Conservation (phyloP, 2,797 vertebrate species). For the Apogon hyalosoma region DNA sequence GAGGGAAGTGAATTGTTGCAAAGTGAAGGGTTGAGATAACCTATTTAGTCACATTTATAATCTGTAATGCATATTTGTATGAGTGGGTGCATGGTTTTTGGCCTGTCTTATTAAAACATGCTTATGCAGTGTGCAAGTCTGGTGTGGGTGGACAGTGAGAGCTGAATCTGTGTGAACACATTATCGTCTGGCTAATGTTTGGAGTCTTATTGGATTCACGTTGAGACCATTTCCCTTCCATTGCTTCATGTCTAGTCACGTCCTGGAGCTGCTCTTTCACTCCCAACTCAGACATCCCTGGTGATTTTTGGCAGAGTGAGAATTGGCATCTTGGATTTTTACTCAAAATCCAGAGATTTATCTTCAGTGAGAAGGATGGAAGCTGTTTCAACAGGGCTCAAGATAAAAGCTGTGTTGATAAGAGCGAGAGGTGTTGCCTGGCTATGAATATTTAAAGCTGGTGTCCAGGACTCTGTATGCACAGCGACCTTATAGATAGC, state of each 20-base stretch:
- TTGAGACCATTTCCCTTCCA: slow-evolving; percentile 49
- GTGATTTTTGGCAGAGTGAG: slow-evolving; percentile 62
- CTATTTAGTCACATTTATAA: slow-evolving; percentile 26
- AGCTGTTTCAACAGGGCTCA: slow-evolving; percentile 24
- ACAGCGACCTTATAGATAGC: slow-evolving; percentile 1
- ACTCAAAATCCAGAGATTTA: slow-evolving; percentile 59
- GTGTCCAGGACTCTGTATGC: slow-evolving; percentile 26
- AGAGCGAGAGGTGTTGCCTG: slow-evolving; percentile 27
- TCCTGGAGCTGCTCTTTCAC: slow-evolving; percentile 36
- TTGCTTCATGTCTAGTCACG: slow-evolving; percentile 69
- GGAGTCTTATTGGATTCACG: slow-evolving; percentile 60
- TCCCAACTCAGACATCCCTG: slow-evolving; percentile 57
- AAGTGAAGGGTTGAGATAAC: slow-evolving; percentile 30
- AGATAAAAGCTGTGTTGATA: slow-evolving; percentile 39
- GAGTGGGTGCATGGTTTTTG: slow-evolving; percentile 9
- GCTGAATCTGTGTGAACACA: slow-evolving; percentile 36
- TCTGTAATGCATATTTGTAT: slow-evolving; percentile 8
- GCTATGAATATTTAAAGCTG: slow-evolving; percentile 40
- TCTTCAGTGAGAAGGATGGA: slow-evolving; percentile 35
- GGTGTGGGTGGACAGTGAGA: slow-evolving; percentile 40
- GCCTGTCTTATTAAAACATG: slow-evolving; percentile 4
- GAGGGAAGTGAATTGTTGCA: not conserved
- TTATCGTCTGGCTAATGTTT: slow-evolving; percentile 57
- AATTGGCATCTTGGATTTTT: slow-evolving; percentile 58
- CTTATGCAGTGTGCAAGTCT: slow-evolving; percentile 15